Conservation (phyloP, 2,113 vertebrate species). For the Columba janthina region DNA sequence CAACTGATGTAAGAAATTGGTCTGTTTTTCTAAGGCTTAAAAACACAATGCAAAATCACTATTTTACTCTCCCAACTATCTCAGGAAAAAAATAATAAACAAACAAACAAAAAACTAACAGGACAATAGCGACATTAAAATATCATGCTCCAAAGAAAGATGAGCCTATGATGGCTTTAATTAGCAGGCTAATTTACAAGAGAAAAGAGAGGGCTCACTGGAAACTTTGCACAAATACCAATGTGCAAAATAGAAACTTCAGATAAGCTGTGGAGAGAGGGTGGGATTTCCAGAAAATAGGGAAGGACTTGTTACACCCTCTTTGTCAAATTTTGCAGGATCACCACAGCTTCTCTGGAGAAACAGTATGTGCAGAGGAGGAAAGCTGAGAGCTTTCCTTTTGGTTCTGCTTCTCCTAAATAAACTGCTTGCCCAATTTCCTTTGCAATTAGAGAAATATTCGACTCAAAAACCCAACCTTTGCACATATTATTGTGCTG, state of each 20-base stretch:
- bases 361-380: background rate
- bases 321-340: conserved; percentile 73
- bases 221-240: conserved; percentile 17
- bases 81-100: background rate
- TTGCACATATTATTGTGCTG: conserved; percentile 47
- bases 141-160: background rate
- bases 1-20: background rate
- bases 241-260: conserved; percentile 65
- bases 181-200: background rate
- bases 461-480: conserved; percentile 51
- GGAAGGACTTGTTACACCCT: conserved; percentile 71
- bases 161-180: background rate
- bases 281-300: conserved; percentile 80
- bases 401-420: conserved; percentile 82
- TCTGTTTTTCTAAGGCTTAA: background rate
- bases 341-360: conserved; percentile 63
- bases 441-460: conserved; percentile 74
- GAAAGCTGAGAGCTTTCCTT: conserved; percentile 73
- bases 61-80: background rate
- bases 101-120: background rate
- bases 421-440: conserved; percentile 83
- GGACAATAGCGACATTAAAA: background rate
- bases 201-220: background rate
- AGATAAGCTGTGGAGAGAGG: conserved; percentile 45
- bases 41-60: background rate